phyloP scores from a whole-genome alignment of 2,888 invertebrate species.

The Agrotis clavis region DNA sequence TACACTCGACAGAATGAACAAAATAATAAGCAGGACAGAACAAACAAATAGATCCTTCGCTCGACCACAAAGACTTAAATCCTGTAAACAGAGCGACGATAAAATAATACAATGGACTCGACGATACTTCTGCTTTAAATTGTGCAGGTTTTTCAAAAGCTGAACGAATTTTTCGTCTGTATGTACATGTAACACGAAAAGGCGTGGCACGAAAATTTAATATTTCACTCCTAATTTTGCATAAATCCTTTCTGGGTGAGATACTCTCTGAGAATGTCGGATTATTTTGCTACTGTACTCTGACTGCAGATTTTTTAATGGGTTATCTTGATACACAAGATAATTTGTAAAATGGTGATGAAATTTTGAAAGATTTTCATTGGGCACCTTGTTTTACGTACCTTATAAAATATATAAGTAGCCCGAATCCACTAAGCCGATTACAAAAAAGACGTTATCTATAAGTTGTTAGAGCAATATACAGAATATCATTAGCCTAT shows the following conservation, averaged over 20 bases:
- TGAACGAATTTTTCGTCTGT: conserved; percentile 32
- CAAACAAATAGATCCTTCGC: conserved; percentile 48
- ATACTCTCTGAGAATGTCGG: conserved; percentile 64
- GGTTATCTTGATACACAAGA: conserved; percentile 23
- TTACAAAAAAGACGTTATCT: neutral
- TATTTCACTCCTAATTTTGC: conserved; percentile 75
- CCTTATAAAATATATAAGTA: neutral
- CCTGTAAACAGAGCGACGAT: conserved; percentile 28
- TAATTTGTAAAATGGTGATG: conserved; percentile 1
- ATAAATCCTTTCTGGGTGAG: conserved; percentile 67
- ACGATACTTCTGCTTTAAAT: neutral
- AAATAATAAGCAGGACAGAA: conserved; percentile 31
- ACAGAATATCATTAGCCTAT: no score
- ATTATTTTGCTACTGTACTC: conserved; percentile 60
- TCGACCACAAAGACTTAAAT: conserved; percentile 26
- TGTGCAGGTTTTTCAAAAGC: neutral
- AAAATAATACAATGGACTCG: conserved; percentile 22
- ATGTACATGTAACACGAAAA: conserved; percentile 34
- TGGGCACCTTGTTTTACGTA: no score
- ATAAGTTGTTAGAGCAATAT: neutral
- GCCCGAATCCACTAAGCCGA: neutral
- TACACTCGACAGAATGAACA: conserved; percentile 4
- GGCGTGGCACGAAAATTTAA: conserved; percentile 73
- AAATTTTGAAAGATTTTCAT: conserved; percentile 1
- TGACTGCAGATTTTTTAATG: conserved; percentile 24